phyloP scores from a whole-genome alignment of 2,888 invertebrate genomes.

The Labia minor region DNA sequence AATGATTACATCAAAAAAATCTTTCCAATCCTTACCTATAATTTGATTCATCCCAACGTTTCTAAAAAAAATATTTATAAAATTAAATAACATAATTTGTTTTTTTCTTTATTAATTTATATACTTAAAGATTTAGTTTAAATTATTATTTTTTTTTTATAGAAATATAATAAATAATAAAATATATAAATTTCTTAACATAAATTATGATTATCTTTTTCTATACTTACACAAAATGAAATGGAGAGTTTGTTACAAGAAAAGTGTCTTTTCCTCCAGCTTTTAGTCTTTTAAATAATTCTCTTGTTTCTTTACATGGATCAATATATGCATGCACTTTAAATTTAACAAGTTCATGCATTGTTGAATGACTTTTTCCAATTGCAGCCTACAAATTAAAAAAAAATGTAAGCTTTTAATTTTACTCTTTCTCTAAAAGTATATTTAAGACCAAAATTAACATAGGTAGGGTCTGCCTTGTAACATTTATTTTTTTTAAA shows the following conservation, averaged over 20 bases:
- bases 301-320: constrained; percentile 57
- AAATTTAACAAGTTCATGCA: constrained; percentile 79
- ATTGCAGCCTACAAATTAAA: constrained; percentile 62
- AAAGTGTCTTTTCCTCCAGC: constrained; percentile 76
- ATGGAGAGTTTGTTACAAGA: constrained; percentile 93
- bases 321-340: constrained; percentile 72
- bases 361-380: constrained; percentile 73
- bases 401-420: too few species aligned
- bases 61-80: constrained; percentile 41
- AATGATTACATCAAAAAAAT: constrained; percentile 86
- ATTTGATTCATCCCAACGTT: constrained; percentile 85
- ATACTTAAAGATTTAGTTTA: background rate
- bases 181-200: too few species aligned
- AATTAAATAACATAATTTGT: constrained; percentile 13
- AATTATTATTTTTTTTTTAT: background rate
- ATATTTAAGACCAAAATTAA: too few species aligned
- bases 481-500: too few species aligned
- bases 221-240: constrained; percentile 88
- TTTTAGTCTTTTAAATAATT: constrained; percentile 64
- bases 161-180: too few species aligned
- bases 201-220: too few species aligned
- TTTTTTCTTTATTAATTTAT: too few species aligned
- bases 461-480: too few species aligned
- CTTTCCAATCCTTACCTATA: constrained; percentile 78
- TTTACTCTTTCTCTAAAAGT: too few species aligned